Base-by-base conservation (phyloP, 2,113 vertebrate genomes). In the Cinclus cinclus region DNA sequence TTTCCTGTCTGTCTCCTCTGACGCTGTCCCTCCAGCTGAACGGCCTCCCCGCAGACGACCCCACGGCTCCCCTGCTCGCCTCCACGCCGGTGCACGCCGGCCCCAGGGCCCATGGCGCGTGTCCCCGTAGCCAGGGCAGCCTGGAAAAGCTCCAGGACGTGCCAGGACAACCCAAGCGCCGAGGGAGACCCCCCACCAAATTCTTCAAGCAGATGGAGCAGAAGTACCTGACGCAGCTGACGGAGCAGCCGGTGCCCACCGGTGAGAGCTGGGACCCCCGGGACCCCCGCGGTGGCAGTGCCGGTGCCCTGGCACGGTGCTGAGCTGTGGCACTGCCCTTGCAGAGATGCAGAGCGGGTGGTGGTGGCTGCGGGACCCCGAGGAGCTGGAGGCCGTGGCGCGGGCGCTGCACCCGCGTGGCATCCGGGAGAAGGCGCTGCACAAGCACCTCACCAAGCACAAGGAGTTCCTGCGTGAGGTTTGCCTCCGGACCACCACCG, bases 371-470 rank as follows among this genome's bases (percentile, higher is more conserved):
- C 98, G 95, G 96, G 98, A 98, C 44, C 98, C 98, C 25, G 98
- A 98, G 73, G 98, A 98, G 71, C 95, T 99, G 75, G 98, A 98
- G 35, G 97, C 87, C 11, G 98, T 98, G 68, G 97, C 99, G 31
- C 98, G 98, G 53, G 98, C 98, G 7, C 97, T 99, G 31, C 99
- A 99, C 85, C 98, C 98, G 1, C 98, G 99, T 15, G 99, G 99
- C 39, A 97, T 99, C 90, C 97, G 99, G 37, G 99, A 99, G 97
- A 99, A 98, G 68, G 98, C 98, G 3, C 98, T 99, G 87, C 99
- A 99, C 96, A 99, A 99, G 92, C 98, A 99, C 97, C 98, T 99
- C 77, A 98, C 97, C 96, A 99, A 99, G 97, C 99, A 99, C 98
- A 98, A 98, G 98, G 99, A 99, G 93, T 98, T 98, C 95, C 97